Conservation (phyloP, 2,888 invertebrate genomes). For the Epinotia brunnichana region DNA sequence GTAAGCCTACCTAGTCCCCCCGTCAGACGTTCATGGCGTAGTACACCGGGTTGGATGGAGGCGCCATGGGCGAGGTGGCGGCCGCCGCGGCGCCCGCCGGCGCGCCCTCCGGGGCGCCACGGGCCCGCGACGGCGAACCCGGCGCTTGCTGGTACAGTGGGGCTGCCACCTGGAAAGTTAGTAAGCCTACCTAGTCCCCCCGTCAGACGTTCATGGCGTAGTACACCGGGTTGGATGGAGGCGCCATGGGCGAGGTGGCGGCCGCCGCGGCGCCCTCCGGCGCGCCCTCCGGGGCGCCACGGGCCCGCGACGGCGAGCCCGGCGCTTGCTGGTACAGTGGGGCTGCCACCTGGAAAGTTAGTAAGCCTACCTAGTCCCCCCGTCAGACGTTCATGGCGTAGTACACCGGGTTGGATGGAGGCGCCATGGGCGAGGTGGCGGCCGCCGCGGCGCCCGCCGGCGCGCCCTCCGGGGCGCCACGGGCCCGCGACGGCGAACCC, state of each 20-base stretch:
- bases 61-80: conserved; percentile 78
- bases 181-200: conserved; percentile 85
- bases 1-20: conserved; percentile 85
- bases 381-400: too few species aligned
- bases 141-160: conserved; percentile 82
- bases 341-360: conserved; percentile 72
- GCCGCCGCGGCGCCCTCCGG: conserved; percentile 72
- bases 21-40: conserved; percentile 95
- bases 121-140: conserved; percentile 86
- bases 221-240: conserved; percentile 85
- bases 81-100: conserved; percentile 72
- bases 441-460: too few species aligned
- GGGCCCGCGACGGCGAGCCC: conserved; percentile 86
- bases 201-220: conserved; percentile 95
- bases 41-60: conserved; percentile 85
- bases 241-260: conserved; percentile 78
- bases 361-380: too few species aligned
- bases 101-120: conserved; percentile 87
- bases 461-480: too few species aligned
- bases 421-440: too few species aligned
- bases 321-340: conserved; percentile 81
- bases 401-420: too few species aligned
- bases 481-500: too few species aligned
- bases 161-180: too few species aligned
- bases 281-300: conserved; percentile 87